Base-by-base conservation (phyloP, 1,140 invertebrate species). In the Oppia nitens region DNA sequence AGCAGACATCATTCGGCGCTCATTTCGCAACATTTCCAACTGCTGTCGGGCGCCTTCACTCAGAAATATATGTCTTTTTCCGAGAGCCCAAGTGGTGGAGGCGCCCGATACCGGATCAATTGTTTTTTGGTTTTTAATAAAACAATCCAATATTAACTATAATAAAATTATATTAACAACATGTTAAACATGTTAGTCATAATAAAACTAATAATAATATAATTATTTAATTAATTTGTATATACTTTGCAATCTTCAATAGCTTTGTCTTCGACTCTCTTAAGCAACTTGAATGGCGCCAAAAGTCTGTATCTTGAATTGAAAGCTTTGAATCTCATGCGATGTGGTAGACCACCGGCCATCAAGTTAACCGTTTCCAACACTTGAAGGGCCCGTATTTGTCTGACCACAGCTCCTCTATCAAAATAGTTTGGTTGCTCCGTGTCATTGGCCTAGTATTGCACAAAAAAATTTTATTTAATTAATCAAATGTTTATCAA, bases 321-420 rank as follows among this genome's bases (percentile, higher is more conserved):
- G 72, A 95, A 95, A n/a, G 86, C 85, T 70, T 89, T 90, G 71
- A 92, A 94, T 26, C 89, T 77, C 87, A 94, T 92, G 62, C 91
- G 78, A 72, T 95, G 90, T 4, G 90, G 89, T 71, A 87, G 91
- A 11, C 89, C 71, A 63, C 70, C 71, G 3, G 89, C 88, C 89
- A 94, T 94, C 28, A 95, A 72, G 71, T 92, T 91, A 20, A 92
- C 87, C 26, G 91, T 94, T 74, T 94, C 89, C 23, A 93, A 73
- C n/a, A 93, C 82, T 74, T 94, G 90, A 28, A 95, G 75, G 1
- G 89, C 87, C 27, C 88, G 76, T 60, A 94, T 84, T 76, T 95
- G 85, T 64, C 79, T 76, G 67, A 88, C 84, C 17, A 92, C 84
- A 1, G 82, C 80, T 20, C 77, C 74, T 32, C 87, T 77, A 67